phyloP scores from a whole-genome alignment of 2,888 invertebrate genomes.

The Lysandra coridon region DNA sequence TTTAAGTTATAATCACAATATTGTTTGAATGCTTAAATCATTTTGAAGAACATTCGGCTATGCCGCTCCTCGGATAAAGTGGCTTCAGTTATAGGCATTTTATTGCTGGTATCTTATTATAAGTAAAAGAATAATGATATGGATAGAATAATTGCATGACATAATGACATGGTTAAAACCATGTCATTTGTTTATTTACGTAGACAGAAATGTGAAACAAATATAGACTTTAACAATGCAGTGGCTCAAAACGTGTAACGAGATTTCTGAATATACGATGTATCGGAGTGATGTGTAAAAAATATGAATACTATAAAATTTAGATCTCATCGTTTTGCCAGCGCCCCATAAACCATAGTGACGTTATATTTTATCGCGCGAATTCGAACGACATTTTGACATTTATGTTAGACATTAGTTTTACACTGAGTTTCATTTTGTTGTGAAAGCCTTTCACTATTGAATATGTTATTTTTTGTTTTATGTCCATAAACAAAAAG shows the following conservation, averaged over 20 bases:
- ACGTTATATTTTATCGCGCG: constrained; percentile 21
- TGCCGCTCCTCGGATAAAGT: not conserved
- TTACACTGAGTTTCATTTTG: constrained; percentile 22
- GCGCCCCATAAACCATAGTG: constrained; percentile 9
- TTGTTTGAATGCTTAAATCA: not conserved
- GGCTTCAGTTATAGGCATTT: not conserved
- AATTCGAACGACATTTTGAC: constrained; percentile 19
- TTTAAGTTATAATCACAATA: constrained; percentile 6
- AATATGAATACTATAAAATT: constrained; percentile 22
- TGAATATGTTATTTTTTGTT: constrained; percentile 7
- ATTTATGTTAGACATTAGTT: constrained; percentile 23
- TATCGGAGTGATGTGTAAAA: not conserved
- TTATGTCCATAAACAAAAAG: not conserved
- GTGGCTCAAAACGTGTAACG: not conserved
- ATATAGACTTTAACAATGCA: not conserved
- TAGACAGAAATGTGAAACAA: not conserved
- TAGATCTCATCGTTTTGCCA: constrained; percentile 13
- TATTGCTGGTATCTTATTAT: not conserved
- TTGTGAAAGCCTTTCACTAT: constrained; percentile 21
- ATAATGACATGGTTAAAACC: too few relatives aligned
- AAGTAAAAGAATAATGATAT: not conserved
- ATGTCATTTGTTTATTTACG: too few relatives aligned
- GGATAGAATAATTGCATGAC: too few relatives aligned
- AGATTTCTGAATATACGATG: constrained; percentile 11
- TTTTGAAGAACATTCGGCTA: constrained; percentile 6